Evolutionary conservation across 2,888 invertebrate genomes (phyloP).

Genomic region (Andrena camellia): DNA sequence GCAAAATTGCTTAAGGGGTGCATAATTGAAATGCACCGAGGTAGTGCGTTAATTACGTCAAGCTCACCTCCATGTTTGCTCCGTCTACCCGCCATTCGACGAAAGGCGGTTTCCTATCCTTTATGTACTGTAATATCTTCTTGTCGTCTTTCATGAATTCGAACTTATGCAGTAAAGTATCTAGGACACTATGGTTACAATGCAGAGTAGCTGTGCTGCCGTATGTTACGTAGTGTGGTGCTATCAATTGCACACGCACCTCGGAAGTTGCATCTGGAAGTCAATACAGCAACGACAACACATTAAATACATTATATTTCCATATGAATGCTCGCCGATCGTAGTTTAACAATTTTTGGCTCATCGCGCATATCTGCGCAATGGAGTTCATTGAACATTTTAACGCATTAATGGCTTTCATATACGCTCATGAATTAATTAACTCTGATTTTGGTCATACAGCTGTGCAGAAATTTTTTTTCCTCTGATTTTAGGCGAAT

Average conservation of each 20-base stretch:
- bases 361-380: too few relatives aligned
- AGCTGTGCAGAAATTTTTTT: neutral
- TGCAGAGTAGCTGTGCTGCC: constrained; percentile 90
- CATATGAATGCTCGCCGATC: neutral
- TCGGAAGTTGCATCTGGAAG: constrained; percentile 66
- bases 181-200: constrained; percentile 92
- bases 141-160: constrained; percentile 90
- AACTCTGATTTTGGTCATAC: neutral
- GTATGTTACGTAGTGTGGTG: constrained; percentile 90
- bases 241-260: constrained; percentile 89
- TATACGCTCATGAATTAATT: neutral
- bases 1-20: constrained; percentile 39
- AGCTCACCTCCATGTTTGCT: constrained; percentile 89
- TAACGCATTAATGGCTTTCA: neutral
- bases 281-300: constrained; percentile 10
- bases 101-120: constrained; percentile 91
- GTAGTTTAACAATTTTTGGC: neutral
- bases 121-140: constrained; percentile 93
- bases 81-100: constrained; percentile 89
- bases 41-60: constrained; percentile 84
- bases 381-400: neutral
- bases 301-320: neutral
- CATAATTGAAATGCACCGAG: constrained; percentile 31
- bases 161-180: constrained; percentile 92
- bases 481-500: neutral